Base-by-base conservation (phyloP, 2,888 invertebrate genomes). In the Tachina lurida region DNA sequence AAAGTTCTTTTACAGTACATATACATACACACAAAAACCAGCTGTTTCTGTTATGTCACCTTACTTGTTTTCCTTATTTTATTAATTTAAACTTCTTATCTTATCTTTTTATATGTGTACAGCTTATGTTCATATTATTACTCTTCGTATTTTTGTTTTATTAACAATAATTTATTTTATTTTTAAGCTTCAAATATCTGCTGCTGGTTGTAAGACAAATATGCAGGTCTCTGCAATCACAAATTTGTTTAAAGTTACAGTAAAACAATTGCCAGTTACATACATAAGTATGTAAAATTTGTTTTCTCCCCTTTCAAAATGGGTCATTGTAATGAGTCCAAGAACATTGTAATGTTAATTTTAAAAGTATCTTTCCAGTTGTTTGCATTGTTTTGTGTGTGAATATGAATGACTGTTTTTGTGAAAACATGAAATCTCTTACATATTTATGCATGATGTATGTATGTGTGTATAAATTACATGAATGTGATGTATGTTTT, bases 371-470 rank as follows among this genome's bases (percentile, higher is more conserved):
- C 12, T 47, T n/a, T 58, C 47, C 10, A n/a, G 15, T 45, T n/a
- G 58, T 19, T 56, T 43, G 2, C 22, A 17, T 12, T 65, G 7
- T 19, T 22, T 45, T 60, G 41, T 22, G 13, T 22, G 58, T n/a
- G 47, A 17, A 58, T 13, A 22, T 15, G 19, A 60, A n/a, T 17
- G 22, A 31, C 10, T 58, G 22, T 45, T 58, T 31, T 47, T 47
- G 17, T 45, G 31, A n/a, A 17, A 31, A 73, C 58, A 73, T 73
- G 58, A 73, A 45, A 58, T 47, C 15, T 45, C 22, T 22, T 22
- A 56, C 49, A 31, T n/a, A 45, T n/a, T n/a, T n/a, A n/a, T n/a
- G 22, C 22, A 22, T 3, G 22, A 22, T 22, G 3, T 22, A 22
- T 22, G 31, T 31, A 31, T 31, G 31, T 31, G 31, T 31, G 31